phyloP scores from a whole-genome alignment of 2,113 vertebrate genomes.

The Scalopus aquaticus region DNA sequence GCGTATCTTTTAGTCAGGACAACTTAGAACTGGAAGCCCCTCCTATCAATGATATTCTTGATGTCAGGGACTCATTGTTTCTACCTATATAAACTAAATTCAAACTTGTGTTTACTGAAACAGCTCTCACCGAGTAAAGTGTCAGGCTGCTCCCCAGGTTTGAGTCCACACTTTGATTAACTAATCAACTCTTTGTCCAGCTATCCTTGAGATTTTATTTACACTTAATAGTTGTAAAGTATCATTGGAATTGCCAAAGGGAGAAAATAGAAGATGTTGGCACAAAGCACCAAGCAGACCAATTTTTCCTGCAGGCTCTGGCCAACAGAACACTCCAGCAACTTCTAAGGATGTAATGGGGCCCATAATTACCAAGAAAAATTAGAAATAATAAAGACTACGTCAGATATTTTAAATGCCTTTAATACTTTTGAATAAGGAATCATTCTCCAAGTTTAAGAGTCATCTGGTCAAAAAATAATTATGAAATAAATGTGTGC shows the following conservation, averaged over 20 bases:
- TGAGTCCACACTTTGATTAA: too few species aligned
- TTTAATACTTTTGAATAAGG: slow-evolving; percentile 3
- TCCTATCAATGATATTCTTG: too few species aligned
- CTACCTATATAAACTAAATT: too few species aligned
- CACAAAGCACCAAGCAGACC: background rate
- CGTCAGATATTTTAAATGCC: background rate
- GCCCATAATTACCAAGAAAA: background rate
- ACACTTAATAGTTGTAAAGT: background rate
- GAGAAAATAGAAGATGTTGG: background rate
- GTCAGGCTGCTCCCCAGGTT: too few species aligned
- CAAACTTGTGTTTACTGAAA: too few species aligned
- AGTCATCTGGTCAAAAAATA: background rate
- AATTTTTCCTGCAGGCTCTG: background rate
- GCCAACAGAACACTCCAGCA: background rate
- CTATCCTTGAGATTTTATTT: too few species aligned
- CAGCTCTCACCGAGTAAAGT: too few species aligned
- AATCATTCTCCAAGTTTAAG: background rate
- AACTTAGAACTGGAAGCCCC: too few species aligned
- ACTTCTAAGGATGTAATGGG: background rate
- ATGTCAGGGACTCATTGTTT: too few species aligned
- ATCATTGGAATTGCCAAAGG: background rate
- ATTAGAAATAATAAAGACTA: background rate
- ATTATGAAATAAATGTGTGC: background rate
- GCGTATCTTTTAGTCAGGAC: too few species aligned
- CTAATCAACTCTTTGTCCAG: too few species aligned